phyloP scores from a whole-genome alignment of 2,797 vertebrate genomes.

The Steatocranus sp. region DNA sequence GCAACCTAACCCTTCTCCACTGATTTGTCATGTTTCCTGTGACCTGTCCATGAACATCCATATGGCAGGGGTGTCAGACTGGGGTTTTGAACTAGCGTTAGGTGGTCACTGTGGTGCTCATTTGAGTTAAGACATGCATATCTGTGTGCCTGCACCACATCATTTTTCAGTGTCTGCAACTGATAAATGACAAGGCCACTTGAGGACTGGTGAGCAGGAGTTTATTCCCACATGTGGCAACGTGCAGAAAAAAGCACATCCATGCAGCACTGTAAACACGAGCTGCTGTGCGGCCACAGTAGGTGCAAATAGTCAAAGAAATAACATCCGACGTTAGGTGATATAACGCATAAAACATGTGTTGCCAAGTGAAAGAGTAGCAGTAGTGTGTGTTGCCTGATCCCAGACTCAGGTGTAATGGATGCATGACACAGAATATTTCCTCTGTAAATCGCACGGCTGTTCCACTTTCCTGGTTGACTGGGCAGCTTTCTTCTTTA shows the following conservation, averaged over 20 bases:
- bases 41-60: constrained; percentile 62
- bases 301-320: not conserved
- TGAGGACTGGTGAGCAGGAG: constrained; percentile 23
- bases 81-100: constrained; percentile 48
- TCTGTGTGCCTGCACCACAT: constrained; percentile 17
- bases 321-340: not conserved
- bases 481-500: constrained; percentile 7
- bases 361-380: not conserved
- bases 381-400: constrained; percentile 7
- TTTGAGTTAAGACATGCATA: constrained; percentile 12
- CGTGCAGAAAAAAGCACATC: not conserved
- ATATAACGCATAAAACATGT: not conserved
- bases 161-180: constrained; percentile 33
- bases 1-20: constrained; percentile 60
- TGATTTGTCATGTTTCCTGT: constrained; percentile 68
- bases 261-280: constrained; percentile 11
- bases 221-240: constrained; percentile 7
- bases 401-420: constrained; percentile 40
- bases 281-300: not conserved
- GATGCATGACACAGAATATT: constrained; percentile 26
- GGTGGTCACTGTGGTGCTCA: constrained; percentile 29
- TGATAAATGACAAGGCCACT: constrained; percentile 60
- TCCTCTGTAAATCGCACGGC: constrained; percentile 31
- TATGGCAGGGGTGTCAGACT: constrained; percentile 46
- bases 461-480: constrained; percentile 28